phyloP scores from a whole-genome alignment of 1,140 invertebrate species.

The Drosophila eugracilis region DNA sequence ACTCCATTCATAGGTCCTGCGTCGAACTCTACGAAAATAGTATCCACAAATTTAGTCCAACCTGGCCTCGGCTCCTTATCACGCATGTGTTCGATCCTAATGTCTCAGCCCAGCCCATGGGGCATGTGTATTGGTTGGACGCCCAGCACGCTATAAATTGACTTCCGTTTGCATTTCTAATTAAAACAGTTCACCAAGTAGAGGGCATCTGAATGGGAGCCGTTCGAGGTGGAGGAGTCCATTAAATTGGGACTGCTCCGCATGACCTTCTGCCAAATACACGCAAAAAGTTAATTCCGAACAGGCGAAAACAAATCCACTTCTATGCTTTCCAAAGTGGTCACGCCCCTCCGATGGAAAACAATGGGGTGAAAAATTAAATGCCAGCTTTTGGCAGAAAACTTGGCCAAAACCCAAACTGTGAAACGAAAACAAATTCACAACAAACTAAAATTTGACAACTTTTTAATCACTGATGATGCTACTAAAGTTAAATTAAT shows the following conservation, averaged over 20 bases:
- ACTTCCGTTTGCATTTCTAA: conserved; percentile 70
- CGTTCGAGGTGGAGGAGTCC: conserved; percentile 8
- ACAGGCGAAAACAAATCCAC: conserved; percentile 12
- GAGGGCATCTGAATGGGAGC: conserved; percentile 24
- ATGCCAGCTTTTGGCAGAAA: background rate
- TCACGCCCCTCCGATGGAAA: conserved; percentile 14
- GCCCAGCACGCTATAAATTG: conserved; percentile 60
- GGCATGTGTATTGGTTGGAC: no score
- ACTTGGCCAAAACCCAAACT: background rate
- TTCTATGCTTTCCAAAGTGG: conserved; percentile 13
- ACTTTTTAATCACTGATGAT: background rate
- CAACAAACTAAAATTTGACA: background rate
- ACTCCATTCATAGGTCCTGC: background rate
- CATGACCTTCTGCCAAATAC: conserved; percentile 30
- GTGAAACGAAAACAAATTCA: background rate
- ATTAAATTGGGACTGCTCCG: conserved; percentile 11
- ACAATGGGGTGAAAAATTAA: conserved; percentile 11
- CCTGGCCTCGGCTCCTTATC: conserved; percentile 17
- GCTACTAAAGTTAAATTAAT: background rate
- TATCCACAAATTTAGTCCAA: background rate
- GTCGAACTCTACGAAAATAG: background rate
- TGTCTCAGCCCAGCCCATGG: conserved; percentile 7
- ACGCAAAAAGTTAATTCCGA: conserved; percentile 31
- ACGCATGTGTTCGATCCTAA: conserved; percentile 1
- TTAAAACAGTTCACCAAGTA: conserved; percentile 49